Evolutionary conservation across 2,888 invertebrate genomes (phyloP).

Genomic region (Aleiodes alternator): DNA sequence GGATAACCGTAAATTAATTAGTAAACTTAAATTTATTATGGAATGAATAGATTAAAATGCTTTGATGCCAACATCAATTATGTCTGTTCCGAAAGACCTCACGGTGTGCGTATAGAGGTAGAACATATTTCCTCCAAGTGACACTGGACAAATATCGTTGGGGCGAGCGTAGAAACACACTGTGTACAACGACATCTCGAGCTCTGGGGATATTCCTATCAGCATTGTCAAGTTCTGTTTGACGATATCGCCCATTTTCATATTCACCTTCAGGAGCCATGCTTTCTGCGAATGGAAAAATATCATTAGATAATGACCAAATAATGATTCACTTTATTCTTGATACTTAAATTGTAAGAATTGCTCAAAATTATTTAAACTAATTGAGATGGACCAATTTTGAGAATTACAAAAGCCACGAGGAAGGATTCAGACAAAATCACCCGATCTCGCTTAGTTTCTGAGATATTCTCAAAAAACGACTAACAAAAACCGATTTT

Average conservation of each 20-base stretch:
- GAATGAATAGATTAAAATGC: constrained; percentile 53
- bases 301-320: not conserved
- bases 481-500: not conserved
- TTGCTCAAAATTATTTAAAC: no score
- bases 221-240: constrained; percentile 75
- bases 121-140: constrained; percentile 73
- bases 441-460: no score
- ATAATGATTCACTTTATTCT: not conserved
- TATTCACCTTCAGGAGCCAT: constrained; percentile 72
- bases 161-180: constrained; percentile 78
- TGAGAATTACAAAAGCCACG: no score
- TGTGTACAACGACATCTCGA: constrained; percentile 80
- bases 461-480: not conserved
- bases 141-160: constrained; percentile 75
- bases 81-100: constrained; percentile 62
- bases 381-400: no score
- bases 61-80: constrained; percentile 64
- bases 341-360: no score
- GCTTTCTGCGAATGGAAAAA: constrained; percentile 68
- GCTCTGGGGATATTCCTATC: constrained; percentile 78
- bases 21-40: no score
- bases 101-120: constrained; percentile 70
- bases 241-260: constrained; percentile 72
- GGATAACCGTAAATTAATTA: no score
- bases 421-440: not conserved